These are phyloP conservation scores for Drosophila varians DNA, from an alignment of 1,140 invertebrate genomes.

Conservation along the genomic window DNA sequence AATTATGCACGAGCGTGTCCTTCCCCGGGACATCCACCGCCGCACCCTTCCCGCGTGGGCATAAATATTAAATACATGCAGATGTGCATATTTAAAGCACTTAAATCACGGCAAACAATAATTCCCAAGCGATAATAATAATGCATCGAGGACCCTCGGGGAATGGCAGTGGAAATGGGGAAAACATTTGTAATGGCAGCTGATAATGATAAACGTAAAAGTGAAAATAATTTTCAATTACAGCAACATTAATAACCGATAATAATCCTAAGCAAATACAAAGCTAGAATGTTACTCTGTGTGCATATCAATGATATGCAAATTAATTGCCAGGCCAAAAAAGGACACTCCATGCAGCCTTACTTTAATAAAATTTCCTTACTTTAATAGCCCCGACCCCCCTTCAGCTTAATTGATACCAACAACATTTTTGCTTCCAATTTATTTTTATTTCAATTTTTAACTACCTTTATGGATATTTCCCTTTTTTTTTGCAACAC, in stretches of 20 bases:
- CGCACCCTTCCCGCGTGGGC: conserved; percentile 3
- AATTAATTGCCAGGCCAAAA: conserved; percentile 78
- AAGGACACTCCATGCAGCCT: conserved; percentile 17
- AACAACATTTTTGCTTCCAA: conserved; percentile 20
- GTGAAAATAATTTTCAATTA: conserved; percentile 83
- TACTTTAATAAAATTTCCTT: conserved; percentile 50
- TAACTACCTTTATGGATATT: conserved; percentile 18
- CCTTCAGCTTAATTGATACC: conserved; percentile 59
- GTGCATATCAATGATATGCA: conserved; percentile 81
- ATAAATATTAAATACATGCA: conserved; percentile 67
- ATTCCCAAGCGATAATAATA: conserved; percentile 71
- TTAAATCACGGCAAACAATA: conserved; percentile 78
- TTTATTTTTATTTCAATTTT: conserved; percentile 19
- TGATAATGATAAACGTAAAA: conserved; percentile 80
- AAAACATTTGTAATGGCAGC: conserved; percentile 44
- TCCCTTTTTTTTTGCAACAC: background rate
- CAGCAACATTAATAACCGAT: conserved; percentile 81
- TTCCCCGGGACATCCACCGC: background rate
- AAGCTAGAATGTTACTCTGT: conserved; percentile 31
- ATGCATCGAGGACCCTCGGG: conserved; percentile 12
- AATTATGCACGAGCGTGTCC: conserved; percentile 52
- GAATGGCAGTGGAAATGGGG: background rate
- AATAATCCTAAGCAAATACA: conserved; percentile 81
- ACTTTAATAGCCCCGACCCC: conserved; percentile 51
- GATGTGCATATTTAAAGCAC: conserved; percentile 51